These are phyloP conservation scores for Hypselothyrea guttata DNA, from an alignment of 2,888 invertebrate genomes.

Conservation along the genomic window DNA sequence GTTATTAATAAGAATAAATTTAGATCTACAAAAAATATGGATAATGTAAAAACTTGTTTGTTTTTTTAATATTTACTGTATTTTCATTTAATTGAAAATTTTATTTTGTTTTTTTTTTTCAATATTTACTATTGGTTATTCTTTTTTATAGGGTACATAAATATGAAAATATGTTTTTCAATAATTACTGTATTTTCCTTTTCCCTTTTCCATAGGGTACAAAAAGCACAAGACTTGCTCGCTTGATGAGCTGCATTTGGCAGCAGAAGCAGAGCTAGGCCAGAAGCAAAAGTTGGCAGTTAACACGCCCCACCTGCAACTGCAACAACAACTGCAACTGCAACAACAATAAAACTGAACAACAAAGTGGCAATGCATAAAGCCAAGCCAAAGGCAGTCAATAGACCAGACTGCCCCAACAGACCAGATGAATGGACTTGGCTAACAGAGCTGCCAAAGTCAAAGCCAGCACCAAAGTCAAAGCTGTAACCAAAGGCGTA, in stretches of 20 bases:
- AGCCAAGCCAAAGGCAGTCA: slow-evolving; percentile 38
- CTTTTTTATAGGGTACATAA: too few species aligned
- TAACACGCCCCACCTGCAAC: slow-evolving; percentile 39
- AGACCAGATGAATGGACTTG: slow-evolving; percentile 37
- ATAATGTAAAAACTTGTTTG: background rate
- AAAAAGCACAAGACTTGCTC: slow-evolving; percentile 19
- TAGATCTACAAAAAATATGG: too few species aligned
- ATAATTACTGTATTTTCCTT: background rate
- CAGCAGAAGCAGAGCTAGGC: slow-evolving; percentile 6
- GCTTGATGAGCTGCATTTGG: slow-evolving; percentile 21
- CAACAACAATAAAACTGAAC: slow-evolving; percentile 23
- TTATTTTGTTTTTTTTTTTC: too few species aligned
- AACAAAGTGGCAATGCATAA: slow-evolving; percentile 43
- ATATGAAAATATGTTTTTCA: background rate
- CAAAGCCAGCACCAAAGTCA: slow-evolving; percentile 14
- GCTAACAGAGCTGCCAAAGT: slow-evolving; percentile 19
- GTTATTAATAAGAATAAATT: too few species aligned
- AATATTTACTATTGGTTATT: too few species aligned
- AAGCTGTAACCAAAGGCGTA: too few species aligned
- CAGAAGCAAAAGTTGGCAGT: slow-evolving; percentile 24
- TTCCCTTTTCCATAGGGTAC: background rate
- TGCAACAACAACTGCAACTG: slow-evolving; percentile 2
- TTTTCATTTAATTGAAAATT: too few species aligned
- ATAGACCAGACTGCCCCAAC: slow-evolving; percentile 9
- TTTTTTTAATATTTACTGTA: background rate